phyloP scores from a whole-genome alignment of 1,140 invertebrate species.

The Apis laboriosa region DNA sequence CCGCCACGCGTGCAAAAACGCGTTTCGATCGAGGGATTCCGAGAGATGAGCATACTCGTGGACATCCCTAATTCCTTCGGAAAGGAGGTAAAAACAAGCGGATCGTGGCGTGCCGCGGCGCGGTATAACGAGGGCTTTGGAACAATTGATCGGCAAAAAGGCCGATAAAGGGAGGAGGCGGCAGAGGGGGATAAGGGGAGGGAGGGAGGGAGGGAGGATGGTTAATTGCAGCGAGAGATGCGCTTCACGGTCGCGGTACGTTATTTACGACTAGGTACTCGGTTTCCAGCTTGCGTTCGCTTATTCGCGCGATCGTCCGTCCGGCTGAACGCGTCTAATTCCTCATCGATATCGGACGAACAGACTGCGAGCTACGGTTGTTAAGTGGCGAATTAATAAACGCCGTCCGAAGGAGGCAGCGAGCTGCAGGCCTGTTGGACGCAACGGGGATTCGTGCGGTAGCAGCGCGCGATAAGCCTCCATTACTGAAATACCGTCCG shows the following conservation, averaged over 20 bases:
- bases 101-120: background rate
- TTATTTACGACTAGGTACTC: constrained; percentile 50
- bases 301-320: background rate
- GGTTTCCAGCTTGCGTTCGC: constrained; percentile 21
- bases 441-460: constrained; percentile 56
- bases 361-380: constrained; percentile 44
- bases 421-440: background rate
- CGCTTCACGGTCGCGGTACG: constrained; percentile 18
- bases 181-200: background rate
- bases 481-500: constrained; percentile 71
- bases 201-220: background rate
- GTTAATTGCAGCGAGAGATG: constrained; percentile 47
- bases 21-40: constrained; percentile 13
- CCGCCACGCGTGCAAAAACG: background rate
- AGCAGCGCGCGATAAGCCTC: constrained; percentile 70
- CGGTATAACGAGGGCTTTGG: constrained; percentile 29
- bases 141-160: constrained; percentile 26
- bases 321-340: constrained; percentile 41
- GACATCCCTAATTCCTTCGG: constrained; percentile 1
- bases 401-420: constrained; percentile 22
- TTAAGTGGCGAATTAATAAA: constrained; percentile 73
- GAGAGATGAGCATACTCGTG: background rate
- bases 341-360: constrained; percentile 62
- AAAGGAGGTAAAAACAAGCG: constrained; percentile 21
- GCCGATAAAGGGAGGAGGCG: background rate